Evolutionary conservation across 1,140 invertebrate species (phyloP).

Genomic region (Macrobrachium nipponense): DNA sequence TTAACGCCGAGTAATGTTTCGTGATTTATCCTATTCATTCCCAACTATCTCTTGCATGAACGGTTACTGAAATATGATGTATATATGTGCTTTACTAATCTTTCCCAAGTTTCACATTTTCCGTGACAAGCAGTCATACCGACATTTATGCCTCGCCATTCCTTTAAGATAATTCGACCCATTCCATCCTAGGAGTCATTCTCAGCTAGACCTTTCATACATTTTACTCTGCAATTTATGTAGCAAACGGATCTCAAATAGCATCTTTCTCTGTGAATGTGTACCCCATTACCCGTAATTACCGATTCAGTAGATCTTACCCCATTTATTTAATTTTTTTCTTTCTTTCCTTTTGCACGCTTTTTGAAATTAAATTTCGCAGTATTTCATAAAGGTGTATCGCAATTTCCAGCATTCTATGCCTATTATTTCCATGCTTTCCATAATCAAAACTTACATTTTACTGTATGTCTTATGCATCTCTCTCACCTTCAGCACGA

Average conservation of each 20-base stretch:
- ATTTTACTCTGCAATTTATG: not conserved
- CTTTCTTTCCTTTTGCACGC: not conserved
- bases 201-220: not conserved
- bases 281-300: not conserved
- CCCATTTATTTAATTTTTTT: constrained; percentile 1
- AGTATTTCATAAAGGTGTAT: no score
- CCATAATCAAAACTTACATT: no score
- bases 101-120: not conserved
- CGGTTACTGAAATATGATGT: not conserved
- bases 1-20: no score
- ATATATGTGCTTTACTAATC: no score
- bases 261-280: constrained; percentile 5
- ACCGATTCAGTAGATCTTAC: not conserved
- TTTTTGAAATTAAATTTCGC: not conserved
- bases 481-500: no score
- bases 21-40: no score
- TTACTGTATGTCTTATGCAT: no score
- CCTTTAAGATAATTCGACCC: no score
- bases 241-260: not conserved
- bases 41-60: no score
- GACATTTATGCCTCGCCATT: not conserved
- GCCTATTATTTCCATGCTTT: no score
- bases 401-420: no score
- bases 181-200: not conserved
- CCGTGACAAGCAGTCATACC: not conserved